Evolutionary conservation across 1,140 invertebrate species (phyloP).

Genomic region (silkworm (Bombyx mori)): DNA sequence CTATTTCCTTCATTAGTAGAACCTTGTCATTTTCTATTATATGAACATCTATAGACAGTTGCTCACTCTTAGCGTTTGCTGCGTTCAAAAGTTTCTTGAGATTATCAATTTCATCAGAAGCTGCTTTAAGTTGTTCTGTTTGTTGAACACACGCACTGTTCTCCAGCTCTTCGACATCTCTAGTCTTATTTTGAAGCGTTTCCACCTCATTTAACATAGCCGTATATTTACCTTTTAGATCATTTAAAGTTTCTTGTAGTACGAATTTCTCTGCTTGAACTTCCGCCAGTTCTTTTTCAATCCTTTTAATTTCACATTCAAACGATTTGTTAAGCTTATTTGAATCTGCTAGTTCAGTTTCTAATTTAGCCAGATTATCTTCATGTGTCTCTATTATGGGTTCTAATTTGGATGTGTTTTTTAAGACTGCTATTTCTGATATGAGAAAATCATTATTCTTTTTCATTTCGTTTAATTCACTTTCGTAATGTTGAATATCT

Average conservation of each 20-base stretch:
- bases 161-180: constrained; percentile 48
- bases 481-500: constrained; percentile 73
- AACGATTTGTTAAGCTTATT: constrained; percentile 65
- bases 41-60: constrained; percentile 57
- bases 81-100: constrained; percentile 45
- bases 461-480: constrained; percentile 76
- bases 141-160: constrained; percentile 27
- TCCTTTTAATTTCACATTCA: constrained; percentile 62
- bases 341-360: constrained; percentile 73
- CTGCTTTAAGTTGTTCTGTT: constrained; percentile 45
- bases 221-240: constrained; percentile 63
- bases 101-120: constrained; percentile 49
- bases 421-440: constrained; percentile 73
- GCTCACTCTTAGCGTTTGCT: constrained; percentile 55
- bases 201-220: constrained; percentile 61
- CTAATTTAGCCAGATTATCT: constrained; percentile 74
- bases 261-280: constrained; percentile 57
- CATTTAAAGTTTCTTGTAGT: constrained; percentile 50
- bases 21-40: constrained; percentile 68
- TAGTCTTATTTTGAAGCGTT: constrained; percentile 45
- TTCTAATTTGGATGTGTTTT: constrained; percentile 74
- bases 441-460: constrained; percentile 78
- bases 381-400: constrained; percentile 79
- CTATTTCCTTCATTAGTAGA: constrained; percentile 51
- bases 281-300: constrained; percentile 52